phyloP scores from a whole-genome alignment of 2,113 vertebrate species.

The Hippocampus zosterae region DNA sequence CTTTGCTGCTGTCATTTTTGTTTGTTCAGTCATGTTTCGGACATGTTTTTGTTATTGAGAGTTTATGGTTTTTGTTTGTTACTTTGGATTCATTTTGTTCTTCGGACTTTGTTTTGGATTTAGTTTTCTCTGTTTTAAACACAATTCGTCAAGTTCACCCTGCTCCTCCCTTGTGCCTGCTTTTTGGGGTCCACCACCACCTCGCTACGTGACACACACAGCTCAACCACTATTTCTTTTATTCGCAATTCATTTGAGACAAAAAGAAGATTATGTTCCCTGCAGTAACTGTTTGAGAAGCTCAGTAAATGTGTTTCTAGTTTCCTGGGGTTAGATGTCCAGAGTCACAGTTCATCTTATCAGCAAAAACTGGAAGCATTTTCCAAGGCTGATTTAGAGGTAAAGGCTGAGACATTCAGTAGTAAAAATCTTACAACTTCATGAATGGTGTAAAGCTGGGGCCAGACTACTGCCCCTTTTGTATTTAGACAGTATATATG shows the following conservation, averaged over 20 bases:
- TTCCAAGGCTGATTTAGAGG: slow-evolving; percentile 33
- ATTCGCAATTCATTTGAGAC: slow-evolving; percentile 8
- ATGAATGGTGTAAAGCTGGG: background rate
- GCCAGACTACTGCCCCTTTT: background rate
- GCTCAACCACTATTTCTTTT: background rate
- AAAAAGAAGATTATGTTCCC: slow-evolving; percentile 14
- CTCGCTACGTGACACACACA: background rate
- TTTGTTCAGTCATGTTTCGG: too few relatives aligned
- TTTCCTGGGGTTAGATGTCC: slow-evolving; percentile 10
- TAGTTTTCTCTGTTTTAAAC: too few relatives aligned
- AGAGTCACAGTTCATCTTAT: slow-evolving; percentile 40
- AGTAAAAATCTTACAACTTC: slow-evolving; percentile 19
- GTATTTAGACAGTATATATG: background rate
- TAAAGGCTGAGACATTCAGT: slow-evolving; percentile 22
- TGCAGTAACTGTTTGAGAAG: slow-evolving; percentile 10
- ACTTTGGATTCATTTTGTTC: too few relatives aligned
- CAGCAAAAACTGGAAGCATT: slow-evolving; percentile 23
- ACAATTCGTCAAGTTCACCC: too few relatives aligned
- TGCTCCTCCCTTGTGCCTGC: too few relatives aligned
- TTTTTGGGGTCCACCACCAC: too few relatives aligned
- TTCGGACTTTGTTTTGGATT: too few relatives aligned
- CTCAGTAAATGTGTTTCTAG: slow-evolving; percentile 29
- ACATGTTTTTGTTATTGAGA: too few relatives aligned
- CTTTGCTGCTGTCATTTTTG: too few relatives aligned
- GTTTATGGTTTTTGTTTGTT: too few relatives aligned